These are phyloP conservation scores for Liodrosophila aerea DNA, from an alignment of 2,888 invertebrate genomes.

Conservation along the genomic window DNA sequence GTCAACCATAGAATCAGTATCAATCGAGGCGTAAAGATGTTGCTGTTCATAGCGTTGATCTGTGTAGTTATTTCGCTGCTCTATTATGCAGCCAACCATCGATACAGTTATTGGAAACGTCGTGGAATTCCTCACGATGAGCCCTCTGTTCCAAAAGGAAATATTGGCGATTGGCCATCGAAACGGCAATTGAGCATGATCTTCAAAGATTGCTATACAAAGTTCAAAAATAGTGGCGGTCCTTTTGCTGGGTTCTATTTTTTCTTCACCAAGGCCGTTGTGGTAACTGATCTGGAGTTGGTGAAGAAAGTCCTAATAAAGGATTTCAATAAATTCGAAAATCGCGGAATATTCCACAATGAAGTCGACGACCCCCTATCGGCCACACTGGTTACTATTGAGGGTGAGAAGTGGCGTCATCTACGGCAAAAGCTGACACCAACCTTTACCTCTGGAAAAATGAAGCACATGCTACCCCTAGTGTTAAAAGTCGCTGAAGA, in stretches of 20 bases:
- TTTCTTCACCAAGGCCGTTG: conserved; percentile 49
- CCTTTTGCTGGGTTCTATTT: conserved; percentile 73
- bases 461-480: conserved; percentile 76
- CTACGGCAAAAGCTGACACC: conserved; percentile 78
- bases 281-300: conserved; percentile 71
- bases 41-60: conserved; percentile 44
- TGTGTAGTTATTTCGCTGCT: conserved; percentile 40
- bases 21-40: conserved; percentile 33
- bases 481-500: conserved; percentile 65
- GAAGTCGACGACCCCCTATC: conserved; percentile 80
- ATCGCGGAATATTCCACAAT: conserved; percentile 74
- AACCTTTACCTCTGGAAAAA: conserved; percentile 79
- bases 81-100: conserved; percentile 37
- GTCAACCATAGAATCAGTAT: conserved; percentile 29
- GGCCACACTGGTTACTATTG: conserved; percentile 78
- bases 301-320: conserved; percentile 70
- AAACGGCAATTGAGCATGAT: conserved; percentile 44
- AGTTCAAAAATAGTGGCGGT: conserved; percentile 40
- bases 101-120: conserved; percentile 62
- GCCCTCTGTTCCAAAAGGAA: conserved; percentile 59
- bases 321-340: conserved; percentile 76
- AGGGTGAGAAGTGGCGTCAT: conserved; percentile 80
- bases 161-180: conserved; percentile 52
- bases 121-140: conserved; percentile 65
- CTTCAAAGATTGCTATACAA: conserved; percentile 53